Conservation (phyloP, 1,140 invertebrate genomes). For the Drosophila kanapiae region DNA sequence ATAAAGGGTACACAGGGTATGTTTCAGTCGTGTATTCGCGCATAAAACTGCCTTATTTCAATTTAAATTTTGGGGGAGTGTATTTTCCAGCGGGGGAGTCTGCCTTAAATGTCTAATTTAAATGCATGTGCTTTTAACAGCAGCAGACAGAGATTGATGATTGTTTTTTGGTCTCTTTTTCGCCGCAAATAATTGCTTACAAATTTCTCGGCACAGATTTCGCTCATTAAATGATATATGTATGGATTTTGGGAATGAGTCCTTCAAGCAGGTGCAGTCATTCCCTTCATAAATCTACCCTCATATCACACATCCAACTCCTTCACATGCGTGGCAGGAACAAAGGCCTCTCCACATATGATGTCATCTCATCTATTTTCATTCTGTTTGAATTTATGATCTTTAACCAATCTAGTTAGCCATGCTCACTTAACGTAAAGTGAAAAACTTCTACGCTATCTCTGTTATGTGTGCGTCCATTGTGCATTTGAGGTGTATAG, state of each 20-base stretch:
- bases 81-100: constrained; percentile 20
- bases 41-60: neutral
- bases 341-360: constrained; percentile 45
- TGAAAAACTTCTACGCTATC: constrained; percentile 61
- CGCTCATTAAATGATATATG: constrained; percentile 59
- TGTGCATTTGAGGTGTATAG: constrained; percentile 68
- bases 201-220: constrained; percentile 58
- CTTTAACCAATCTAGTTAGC: constrained; percentile 81
- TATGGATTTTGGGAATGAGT: neutral
- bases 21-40: accelerated
- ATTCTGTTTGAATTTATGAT: constrained; percentile 71
- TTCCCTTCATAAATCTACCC: constrained; percentile 66
- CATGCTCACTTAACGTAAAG: constrained; percentile 80
- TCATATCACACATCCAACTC: constrained; percentile 46
- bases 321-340: constrained; percentile 56
- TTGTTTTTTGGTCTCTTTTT: constrained; percentile 48
- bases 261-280: constrained; percentile 60
- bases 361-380: constrained; percentile 75
- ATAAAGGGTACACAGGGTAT: neutral
- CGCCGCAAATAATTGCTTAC: constrained; percentile 67
- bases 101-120: constrained; percentile 85
- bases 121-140: constrained; percentile 84
- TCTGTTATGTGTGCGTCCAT: constrained; percentile 1
- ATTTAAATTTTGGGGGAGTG: constrained; percentile 20
- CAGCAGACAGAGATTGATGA: constrained; percentile 84